These are phyloP conservation scores for Polyommatus icarus DNA, from an alignment of 2,888 invertebrate genomes.

Conservation along the genomic window DNA sequence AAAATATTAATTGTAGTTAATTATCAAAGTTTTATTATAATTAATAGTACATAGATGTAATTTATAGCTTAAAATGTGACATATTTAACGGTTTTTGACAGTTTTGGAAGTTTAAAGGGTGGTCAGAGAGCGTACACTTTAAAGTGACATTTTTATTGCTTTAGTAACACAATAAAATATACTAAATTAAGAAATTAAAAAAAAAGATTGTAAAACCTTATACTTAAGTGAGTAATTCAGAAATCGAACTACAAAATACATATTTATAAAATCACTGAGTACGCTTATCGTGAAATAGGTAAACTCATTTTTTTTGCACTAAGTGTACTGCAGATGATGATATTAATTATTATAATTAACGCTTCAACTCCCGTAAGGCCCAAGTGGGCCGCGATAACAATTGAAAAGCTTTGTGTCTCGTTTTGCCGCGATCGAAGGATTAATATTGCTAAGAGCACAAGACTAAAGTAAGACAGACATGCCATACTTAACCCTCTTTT, in stretches of 20 bases:
- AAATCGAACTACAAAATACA: too few relatives aligned
- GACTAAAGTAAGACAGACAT: neutral
- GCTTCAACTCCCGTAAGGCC: too few relatives aligned
- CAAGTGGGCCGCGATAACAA: too few relatives aligned
- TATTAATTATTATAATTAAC: too few relatives aligned
- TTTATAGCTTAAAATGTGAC: neutral
- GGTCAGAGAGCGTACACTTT: neutral
- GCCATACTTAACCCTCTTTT: neutral
- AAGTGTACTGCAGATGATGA: too few relatives aligned
- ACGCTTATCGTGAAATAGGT: too few relatives aligned
- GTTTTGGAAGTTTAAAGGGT: neutral
- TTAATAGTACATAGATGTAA: neutral
- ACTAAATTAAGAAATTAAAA: neutral
- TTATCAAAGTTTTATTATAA: neutral
- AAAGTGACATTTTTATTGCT: neutral
- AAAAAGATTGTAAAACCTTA: neutral
- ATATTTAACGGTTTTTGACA: neutral
- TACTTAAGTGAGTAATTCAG: too few relatives aligned
- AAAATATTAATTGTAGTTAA: slow-evolving; percentile 15
- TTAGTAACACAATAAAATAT: neutral
- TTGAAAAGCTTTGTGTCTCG: too few relatives aligned
- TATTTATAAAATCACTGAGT: too few relatives aligned
- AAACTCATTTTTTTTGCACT: too few relatives aligned
- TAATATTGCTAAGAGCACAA: too few relatives aligned
- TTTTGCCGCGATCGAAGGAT: too few relatives aligned